Conservation (phyloP, 92 coral and sea anemone genomes). For the Epizoanthus scotinus region DNA sequence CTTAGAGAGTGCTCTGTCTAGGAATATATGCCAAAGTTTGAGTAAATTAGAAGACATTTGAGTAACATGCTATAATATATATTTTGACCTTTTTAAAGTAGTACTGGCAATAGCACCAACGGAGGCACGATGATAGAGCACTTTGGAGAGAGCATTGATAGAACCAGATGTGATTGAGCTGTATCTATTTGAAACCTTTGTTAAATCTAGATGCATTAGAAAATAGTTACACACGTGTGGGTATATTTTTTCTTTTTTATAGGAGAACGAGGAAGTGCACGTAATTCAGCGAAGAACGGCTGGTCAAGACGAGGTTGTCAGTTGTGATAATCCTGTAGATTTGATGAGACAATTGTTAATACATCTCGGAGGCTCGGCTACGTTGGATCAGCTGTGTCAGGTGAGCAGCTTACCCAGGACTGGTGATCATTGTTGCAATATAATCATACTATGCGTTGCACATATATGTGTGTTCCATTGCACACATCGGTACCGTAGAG, state of each 20-base stretch:
- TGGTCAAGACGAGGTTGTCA: conserved; percentile 37
- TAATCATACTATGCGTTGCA: too few species aligned
- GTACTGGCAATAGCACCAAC: too few species aligned
- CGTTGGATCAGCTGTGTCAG: conserved; percentile 80
- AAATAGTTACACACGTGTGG: neutral
- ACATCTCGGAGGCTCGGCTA: conserved; percentile 75
- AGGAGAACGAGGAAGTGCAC: conserved; percentile 54
- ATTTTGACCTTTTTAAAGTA: too few species aligned
- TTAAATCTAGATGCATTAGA: too few species aligned
- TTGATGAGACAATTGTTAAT: conserved; percentile 54
- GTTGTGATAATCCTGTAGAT: conserved; percentile 65
- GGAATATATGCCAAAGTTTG: too few species aligned
- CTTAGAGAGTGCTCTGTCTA: too few species aligned
- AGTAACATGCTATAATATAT: too few species aligned
- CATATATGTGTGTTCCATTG: neutral
- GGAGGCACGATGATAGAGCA: too few species aligned
- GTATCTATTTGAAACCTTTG: neutral
- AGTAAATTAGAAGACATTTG: too few species aligned
- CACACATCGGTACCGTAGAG: too few species aligned
- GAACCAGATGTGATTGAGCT: neutral
- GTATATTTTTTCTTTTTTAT: neutral
- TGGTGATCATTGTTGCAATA: too few species aligned
- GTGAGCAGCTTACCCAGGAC: conserved; percentile 22
- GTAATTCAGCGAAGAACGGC: conserved; percentile 23
- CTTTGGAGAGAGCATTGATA: too few species aligned